Evolutionary conservation across 2,888 invertebrate species (phyloP).

Genomic region (Dichetophora obliterata): DNA sequence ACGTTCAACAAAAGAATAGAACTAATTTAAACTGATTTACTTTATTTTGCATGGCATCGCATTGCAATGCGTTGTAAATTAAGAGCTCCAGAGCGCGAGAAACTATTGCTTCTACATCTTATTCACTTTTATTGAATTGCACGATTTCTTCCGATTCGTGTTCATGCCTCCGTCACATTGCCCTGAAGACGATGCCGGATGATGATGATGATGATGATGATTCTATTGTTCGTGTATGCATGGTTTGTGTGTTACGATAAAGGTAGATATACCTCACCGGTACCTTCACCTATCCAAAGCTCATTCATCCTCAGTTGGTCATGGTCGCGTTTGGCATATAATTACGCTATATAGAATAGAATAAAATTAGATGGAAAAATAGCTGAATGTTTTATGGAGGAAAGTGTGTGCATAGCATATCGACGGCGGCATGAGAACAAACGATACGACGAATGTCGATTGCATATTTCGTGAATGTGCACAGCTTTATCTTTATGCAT

Average conservation of each 20-base stretch:
- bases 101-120: not conserved
- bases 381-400: slow-evolving; percentile 26
- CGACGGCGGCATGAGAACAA: not conserved
- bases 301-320: slow-evolving; percentile 30
- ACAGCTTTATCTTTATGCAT: not conserved
- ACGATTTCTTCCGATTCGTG: slow-evolving; percentile 25
- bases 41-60: slow-evolving; percentile 38
- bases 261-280: not conserved
- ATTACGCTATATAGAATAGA: slow-evolving; percentile 11
- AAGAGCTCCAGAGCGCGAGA: not conserved
- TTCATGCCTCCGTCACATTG: not conserved
- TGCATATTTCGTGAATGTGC: not conserved
- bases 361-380: slow-evolving; percentile 4
- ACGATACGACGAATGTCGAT: not conserved
- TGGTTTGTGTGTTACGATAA: not conserved
- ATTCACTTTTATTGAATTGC: not conserved
- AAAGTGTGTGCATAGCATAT: not conserved
- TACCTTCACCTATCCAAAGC: not conserved
- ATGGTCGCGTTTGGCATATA: slow-evolving; percentile 25
- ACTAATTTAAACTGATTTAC: slow-evolving; percentile 60
- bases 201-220: not conserved
- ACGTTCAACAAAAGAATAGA: slow-evolving; percentile 56
- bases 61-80: slow-evolving; percentile 24
- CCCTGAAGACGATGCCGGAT: not conserved
- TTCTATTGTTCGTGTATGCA: not conserved